Evolutionary conservation across 2,888 invertebrate species (phyloP).

Genomic region (Crepidodera aurea): DNA sequence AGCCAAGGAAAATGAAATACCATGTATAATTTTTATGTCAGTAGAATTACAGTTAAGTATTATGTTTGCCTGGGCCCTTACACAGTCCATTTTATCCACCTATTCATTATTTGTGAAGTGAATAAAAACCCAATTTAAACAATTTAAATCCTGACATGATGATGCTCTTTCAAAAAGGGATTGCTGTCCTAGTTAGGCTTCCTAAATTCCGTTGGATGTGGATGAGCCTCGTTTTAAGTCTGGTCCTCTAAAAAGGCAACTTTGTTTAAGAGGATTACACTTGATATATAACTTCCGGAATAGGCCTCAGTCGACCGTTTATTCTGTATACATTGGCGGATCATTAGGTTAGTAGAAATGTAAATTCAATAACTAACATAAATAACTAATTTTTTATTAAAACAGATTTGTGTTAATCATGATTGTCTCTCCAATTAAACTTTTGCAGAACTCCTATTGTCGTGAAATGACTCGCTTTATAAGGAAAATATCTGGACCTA

Average conservation of each 20-base stretch:
- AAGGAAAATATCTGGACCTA: too few relatives aligned
- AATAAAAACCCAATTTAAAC: slow-evolving; percentile 41
- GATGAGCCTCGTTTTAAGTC: slow-evolving; percentile 53
- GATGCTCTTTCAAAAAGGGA: slow-evolving; percentile 48
- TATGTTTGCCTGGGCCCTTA: too few relatives aligned
- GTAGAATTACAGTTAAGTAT: too few relatives aligned
- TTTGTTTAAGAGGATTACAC: slow-evolving; percentile 58
- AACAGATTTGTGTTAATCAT: too few relatives aligned
- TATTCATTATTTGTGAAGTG: background rate
- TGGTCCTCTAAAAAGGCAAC: slow-evolving; percentile 57
- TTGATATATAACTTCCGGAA: slow-evolving; percentile 58
- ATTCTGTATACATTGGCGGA: slow-evolving; percentile 34
- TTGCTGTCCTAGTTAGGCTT: slow-evolving; percentile 33
- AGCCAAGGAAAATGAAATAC: too few relatives aligned
- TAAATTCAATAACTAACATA: too few relatives aligned
- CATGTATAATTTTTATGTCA: too few relatives aligned
- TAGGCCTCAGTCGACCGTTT: slow-evolving; percentile 38
- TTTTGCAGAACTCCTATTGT: too few relatives aligned
- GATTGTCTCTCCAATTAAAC: too few relatives aligned
- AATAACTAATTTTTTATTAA: too few relatives aligned
- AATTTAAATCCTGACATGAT: slow-evolving; percentile 48
- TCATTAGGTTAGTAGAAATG: too few relatives aligned
- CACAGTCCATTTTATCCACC: background rate
- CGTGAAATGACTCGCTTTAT: too few relatives aligned
- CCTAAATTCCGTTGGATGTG: slow-evolving; percentile 9